phyloP scores from a whole-genome alignment of 2,797 vertebrate genomes.

The Typhlichthys subterraneus region DNA sequence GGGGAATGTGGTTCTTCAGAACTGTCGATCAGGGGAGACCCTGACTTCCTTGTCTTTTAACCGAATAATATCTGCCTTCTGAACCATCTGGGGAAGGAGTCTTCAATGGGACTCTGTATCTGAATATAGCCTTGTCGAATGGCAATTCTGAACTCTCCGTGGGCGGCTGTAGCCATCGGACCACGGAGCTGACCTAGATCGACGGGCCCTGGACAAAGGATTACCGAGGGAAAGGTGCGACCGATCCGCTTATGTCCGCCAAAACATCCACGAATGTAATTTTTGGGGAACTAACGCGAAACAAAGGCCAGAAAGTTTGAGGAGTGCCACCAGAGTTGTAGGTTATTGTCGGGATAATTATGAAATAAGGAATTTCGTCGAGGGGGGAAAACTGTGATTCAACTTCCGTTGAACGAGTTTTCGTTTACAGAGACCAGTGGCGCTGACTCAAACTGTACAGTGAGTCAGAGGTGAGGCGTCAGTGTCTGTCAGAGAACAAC shows the following conservation, averaged over 20 bases:
- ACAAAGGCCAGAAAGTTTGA: conserved; percentile 47
- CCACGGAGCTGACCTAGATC: conserved; percentile 54
- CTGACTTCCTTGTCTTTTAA: conserved; percentile 59
- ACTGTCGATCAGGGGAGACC: conserved; percentile 63
- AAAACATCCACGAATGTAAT: conserved; percentile 6
- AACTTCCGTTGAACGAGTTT: conserved; percentile 42
- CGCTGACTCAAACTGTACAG: conserved; percentile 56
- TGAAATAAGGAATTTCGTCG: not conserved
- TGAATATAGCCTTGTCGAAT: conserved; percentile 34
- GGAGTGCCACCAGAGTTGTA: too few relatives aligned
- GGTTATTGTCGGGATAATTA: too few relatives aligned
- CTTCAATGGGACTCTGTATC: conserved; percentile 53
- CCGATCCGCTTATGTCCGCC: conserved; percentile 11
- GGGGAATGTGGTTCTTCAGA: conserved; percentile 16
- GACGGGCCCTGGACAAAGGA: conserved; percentile 43
- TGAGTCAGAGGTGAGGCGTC: conserved; percentile 42
- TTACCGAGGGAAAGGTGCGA: conserved; percentile 40
- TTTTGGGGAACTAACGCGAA: not conserved
- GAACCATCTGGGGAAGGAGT: conserved; percentile 45
- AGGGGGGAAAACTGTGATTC: conserved; percentile 50
- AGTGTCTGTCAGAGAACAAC: conserved; percentile 28
- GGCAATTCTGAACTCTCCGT: conserved; percentile 33
- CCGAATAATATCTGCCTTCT: conserved; percentile 72
- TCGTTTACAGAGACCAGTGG: conserved; percentile 41
- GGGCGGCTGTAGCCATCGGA: conserved; percentile 8